phyloP scores from a whole-genome alignment of 23 tunicate species.

The Oikopleura vanhoeffeni region DNA sequence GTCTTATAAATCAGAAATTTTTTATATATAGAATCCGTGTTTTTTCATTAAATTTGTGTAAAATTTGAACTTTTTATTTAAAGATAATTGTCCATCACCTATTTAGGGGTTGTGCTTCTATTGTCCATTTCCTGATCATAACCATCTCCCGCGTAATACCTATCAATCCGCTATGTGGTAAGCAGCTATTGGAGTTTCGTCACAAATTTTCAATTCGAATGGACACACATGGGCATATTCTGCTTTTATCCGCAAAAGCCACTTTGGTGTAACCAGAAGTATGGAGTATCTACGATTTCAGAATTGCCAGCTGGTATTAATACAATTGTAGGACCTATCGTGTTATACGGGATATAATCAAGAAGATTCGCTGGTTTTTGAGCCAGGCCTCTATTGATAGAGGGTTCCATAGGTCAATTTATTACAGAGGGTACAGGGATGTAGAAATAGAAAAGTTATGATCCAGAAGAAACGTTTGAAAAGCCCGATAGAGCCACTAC shows the following conservation, averaged over 20 bases:
- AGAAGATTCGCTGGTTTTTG: constrained; percentile 82
- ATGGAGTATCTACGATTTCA: constrained; percentile 91
- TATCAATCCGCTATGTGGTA: constrained; percentile 99
- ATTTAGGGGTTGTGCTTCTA: constrained; percentile 94
- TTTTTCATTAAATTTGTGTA: too few relatives aligned
- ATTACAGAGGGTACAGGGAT: constrained; percentile 91
- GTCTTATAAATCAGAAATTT: too few relatives aligned
- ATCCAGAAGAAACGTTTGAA: constrained; percentile 94
- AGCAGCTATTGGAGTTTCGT: constrained; percentile 98
- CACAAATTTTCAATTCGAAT: constrained; percentile 94
- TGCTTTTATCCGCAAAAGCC: constrained; percentile 97
- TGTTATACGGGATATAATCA: constrained; percentile 96
- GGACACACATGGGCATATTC: constrained; percentile 91
- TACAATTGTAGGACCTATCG: constrained; percentile 73
- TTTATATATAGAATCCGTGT: too few relatives aligned
- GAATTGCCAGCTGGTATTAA: constrained; percentile 98
- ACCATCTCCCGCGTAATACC: constrained; percentile 98
- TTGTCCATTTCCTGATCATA: constrained; percentile 99
- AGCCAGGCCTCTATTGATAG: constrained; percentile 89
- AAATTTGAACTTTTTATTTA: too few relatives aligned
- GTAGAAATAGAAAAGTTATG: constrained; percentile 81
- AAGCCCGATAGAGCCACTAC: constrained; percentile 59
- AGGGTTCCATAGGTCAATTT: constrained; percentile 65
- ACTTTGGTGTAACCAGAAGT: constrained; percentile 70
- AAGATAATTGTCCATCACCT: too few relatives aligned